Base-by-base conservation (phyloP, 2,797 vertebrate genomes). In the Phoeniculus purpureus region DNA sequence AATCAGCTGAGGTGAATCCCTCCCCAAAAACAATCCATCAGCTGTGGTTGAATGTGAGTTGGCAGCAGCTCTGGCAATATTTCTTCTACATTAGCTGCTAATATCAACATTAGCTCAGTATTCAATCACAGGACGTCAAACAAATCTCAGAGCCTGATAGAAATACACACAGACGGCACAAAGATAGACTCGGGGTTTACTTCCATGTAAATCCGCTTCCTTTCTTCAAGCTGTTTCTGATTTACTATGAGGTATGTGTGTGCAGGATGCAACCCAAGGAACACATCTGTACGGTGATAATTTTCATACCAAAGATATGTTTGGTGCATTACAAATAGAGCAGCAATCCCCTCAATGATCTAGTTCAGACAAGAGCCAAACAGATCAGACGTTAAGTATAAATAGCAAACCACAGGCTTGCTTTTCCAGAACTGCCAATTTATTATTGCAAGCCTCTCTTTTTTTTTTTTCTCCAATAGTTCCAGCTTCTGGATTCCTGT, bases 321-420 rank as follows among this genome's bases (percentile, higher is more conserved):
- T 81, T 93, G 86, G 86, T 47, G 67, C 80, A 74, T 92, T 87
- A 58, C 83, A 92, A 92, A 87, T 71, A 65, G 59, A 85, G 47
- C 64, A 87, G 76, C 29, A 85, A 78, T 75, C 76, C 83, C 59
- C n/a, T 87, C 89, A 62, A 90, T 67, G 72, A 89, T 90, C 92
- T 56, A 55, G 64, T 82, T 85, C 51, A 90, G 81, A 27, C 54
- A 43, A 67, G 73, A 90, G 83, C 83, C 90, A 92, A 90, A 76
- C 29, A 72, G 83, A 90, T 94, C 84, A 92, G 87, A 88, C 91
- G 0, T 5, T 5, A 34, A 56, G 21, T 82, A 82, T 67, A 93
- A 92, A 87, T 87, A 92, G 83, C 76, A 92, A 90, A 87, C 89
- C 81, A 80, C 89, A 92, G 60, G 80, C 68, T 56, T 72, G 89